Conservation (phyloP, 2,113 vertebrate genomes). For the Prunella himalayana region DNA sequence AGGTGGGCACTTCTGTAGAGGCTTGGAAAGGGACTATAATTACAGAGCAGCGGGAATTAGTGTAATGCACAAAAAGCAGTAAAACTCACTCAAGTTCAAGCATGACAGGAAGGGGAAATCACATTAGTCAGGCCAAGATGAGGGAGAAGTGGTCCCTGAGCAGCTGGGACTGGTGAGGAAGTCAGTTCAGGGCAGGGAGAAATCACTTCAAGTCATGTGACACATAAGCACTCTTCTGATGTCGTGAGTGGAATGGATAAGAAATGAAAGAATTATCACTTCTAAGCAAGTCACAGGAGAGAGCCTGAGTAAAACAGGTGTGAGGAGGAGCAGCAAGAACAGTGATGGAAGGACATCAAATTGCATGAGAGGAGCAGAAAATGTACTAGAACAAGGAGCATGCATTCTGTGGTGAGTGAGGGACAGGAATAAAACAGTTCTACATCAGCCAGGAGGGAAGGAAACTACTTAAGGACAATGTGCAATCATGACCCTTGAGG, state of each 20-base stretch:
- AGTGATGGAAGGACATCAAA: background rate
- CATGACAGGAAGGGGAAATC: slow-evolving; percentile 14
- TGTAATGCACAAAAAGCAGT: background rate
- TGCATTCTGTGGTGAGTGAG: background rate
- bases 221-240: background rate
- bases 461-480: background rate
- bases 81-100: slow-evolving; percentile 46
- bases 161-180: slow-evolving; percentile 52
- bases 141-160: slow-evolving; percentile 29
- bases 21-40: background rate
- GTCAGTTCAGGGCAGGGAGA: background rate
- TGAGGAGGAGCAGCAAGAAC: background rate
- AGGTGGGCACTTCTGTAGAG: background rate
- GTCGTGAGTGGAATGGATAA: background rate
- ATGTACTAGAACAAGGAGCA: background rate
- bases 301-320: background rate
- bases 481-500: background rate
- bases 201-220: background rate
- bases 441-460: background rate
- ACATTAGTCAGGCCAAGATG: slow-evolving; percentile 16
- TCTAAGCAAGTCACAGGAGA: background rate
- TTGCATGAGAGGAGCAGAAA: background rate
- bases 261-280: background rate
- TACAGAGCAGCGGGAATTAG: background rate
- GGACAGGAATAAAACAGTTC: background rate